phyloP scores from a whole-genome alignment of 2,888 invertebrate species.

The Rhingia campestris region DNA sequence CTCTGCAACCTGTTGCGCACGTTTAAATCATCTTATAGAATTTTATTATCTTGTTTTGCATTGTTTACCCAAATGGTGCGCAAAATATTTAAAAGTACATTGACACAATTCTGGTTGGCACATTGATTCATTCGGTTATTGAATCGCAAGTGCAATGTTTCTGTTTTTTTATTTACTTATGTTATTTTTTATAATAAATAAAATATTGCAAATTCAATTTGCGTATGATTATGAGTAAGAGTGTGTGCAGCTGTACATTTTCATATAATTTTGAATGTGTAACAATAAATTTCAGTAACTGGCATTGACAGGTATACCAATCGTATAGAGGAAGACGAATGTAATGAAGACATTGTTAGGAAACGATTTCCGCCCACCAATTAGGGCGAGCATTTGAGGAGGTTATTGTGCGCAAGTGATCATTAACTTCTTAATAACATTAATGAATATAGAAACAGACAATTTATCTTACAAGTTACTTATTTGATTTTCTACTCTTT shows the following conservation, averaged over 20 bases:
- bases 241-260: not conserved
- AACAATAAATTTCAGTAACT: no score
- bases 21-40: constrained; percentile 64
- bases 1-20: constrained; percentile 42
- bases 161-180: not conserved
- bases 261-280: no score
- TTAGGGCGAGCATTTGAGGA: no score
- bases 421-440: no score
- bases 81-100: constrained; percentile 63
- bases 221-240: not conserved
- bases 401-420: no score
- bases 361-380: no score
- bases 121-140: constrained; percentile 52
- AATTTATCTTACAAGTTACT: no score
- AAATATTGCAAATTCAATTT: not conserved
- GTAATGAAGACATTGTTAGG: no score
- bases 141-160: not conserved
- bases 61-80: constrained; percentile 64
- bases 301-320: no score
- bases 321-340: no score
- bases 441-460: no score
- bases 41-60: constrained; percentile 62
- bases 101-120: constrained; percentile 56
- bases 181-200: not conserved
- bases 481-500: no score